Evolutionary conservation across 1,140 invertebrate genomes (phyloP).

Genomic region (Monochamus saltuarius): DNA sequence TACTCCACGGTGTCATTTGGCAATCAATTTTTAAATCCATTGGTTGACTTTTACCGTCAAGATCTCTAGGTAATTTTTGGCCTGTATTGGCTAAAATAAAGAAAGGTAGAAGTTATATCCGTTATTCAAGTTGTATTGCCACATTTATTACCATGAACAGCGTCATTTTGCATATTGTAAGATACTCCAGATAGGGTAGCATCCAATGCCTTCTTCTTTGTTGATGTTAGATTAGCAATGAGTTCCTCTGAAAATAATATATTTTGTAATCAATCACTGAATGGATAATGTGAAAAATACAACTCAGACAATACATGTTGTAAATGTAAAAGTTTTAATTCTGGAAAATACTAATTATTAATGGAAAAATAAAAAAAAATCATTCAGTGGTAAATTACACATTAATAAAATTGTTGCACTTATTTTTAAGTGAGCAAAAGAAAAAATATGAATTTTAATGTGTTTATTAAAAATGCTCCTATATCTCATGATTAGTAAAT

Average conservation of each 20-base stretch:
- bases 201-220: constrained; percentile 39
- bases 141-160: constrained; percentile 34
- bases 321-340: neutral
- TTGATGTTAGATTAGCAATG: constrained; percentile 45
- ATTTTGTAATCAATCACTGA: constrained; percentile 14
- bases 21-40: constrained; percentile 18
- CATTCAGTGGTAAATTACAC: neutral
- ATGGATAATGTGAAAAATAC: constrained; percentile 13
- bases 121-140: constrained; percentile 18
- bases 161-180: constrained; percentile 49
- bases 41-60: constrained; percentile 13
- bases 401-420: neutral
- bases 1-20: constrained; percentile 31
- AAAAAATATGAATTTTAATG: too few relatives aligned
- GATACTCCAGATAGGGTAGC: constrained; percentile 47
- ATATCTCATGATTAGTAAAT: too few relatives aligned
- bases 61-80: neutral
- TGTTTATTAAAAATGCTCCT: too few relatives aligned
- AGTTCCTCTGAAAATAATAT: constrained; percentile 44
- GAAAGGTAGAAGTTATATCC: constrained; percentile 12
- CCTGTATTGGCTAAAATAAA: constrained; percentile 9
- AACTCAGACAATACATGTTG: neutral
- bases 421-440: too few relatives aligned
- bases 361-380: neutral
- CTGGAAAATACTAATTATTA: neutral